These are phyloP conservation scores for Orbicella faveolata DNA, from an alignment of 64 coral and sea anemone species.

Conservation along the genomic window DNA sequence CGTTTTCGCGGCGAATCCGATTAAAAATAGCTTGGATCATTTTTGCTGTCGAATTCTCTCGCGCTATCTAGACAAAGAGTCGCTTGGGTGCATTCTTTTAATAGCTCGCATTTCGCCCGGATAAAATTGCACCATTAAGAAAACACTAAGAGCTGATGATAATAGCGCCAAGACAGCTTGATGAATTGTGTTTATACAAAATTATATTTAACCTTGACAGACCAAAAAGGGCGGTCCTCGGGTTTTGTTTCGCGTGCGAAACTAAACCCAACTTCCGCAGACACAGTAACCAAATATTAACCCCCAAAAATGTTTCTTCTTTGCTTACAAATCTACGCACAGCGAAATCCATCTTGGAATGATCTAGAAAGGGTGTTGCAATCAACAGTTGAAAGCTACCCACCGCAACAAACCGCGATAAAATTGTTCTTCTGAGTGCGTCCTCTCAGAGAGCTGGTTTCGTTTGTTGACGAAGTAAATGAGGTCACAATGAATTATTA, in stretches of 20 bases:
- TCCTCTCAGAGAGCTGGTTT: neutral
- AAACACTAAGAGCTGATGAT: constrained; percentile 66
- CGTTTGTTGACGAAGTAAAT: constrained; percentile 15
- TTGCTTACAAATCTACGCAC: neutral
- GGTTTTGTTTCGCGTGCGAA: neutral
- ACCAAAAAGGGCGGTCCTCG: neutral
- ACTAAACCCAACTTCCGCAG: constrained; percentile 21
- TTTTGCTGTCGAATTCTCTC: constrained; percentile 41
- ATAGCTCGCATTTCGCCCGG: constrained; percentile 68
- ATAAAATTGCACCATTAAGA: constrained; percentile 85
- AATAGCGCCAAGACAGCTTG: constrained; percentile 72
- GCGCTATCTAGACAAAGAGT: constrained; percentile 44
- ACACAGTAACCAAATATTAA: constrained; percentile 22
- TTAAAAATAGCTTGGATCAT: neutral
- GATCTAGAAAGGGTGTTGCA: neutral
- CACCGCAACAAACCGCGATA: neutral
- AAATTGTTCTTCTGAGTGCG: neutral
- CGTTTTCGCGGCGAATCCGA: neutral
- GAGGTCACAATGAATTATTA: neutral
- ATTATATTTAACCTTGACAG: constrained; percentile 76
- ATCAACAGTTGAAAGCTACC: neutral
- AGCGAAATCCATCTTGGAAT: neutral
- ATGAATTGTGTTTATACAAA: constrained; percentile 83
- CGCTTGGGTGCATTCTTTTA: constrained; percentile 60
- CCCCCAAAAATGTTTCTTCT: neutral